Percentiles rank a stretch among this genome's conserved stretches.
These are phyloP conservation scores for Cephonodes hylas DNA, from an alignment of 2,888 invertebrate genomes.

Conservation along the genomic window DNA sequence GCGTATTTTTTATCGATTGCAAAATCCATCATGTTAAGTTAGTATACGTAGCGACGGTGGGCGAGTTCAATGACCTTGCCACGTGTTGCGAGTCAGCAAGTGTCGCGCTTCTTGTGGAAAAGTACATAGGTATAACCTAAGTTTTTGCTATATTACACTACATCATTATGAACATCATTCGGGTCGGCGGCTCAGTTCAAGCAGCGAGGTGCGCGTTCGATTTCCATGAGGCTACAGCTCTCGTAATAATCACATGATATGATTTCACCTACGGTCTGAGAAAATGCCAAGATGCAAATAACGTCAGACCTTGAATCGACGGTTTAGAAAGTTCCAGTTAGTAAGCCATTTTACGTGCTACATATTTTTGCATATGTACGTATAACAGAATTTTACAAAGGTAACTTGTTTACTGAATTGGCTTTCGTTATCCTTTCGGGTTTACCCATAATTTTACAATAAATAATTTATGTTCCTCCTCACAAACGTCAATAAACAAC, in stretches of 20 bases:
- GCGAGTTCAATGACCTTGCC: background rate
- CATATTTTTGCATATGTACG: no score
- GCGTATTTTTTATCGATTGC: background rate
- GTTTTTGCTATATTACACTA: background rate
- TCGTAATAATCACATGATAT: background rate
- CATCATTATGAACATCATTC: background rate
- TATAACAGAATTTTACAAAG: background rate
- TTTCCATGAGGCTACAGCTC: no score
- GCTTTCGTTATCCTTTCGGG: background rate
- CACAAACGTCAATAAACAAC: background rate
- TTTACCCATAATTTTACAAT: background rate
- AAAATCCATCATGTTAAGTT: background rate
- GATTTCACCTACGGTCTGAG: background rate
- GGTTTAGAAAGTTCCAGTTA: background rate
- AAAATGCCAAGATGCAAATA: background rate
- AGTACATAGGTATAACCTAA: background rate
- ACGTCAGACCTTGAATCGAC: background rate
- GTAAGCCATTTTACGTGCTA: background rate
- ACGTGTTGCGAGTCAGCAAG: slow-evolving; percentile 1
- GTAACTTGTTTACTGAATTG: background rate
- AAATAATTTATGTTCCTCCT: background rate
- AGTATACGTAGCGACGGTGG: background rate
- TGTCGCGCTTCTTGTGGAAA: background rate
- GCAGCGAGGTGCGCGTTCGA: no score
- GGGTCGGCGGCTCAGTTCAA: background rate